Base-by-base conservation (phyloP, 2,888 invertebrate genomes). In the Mycalesis mineus region DNA sequence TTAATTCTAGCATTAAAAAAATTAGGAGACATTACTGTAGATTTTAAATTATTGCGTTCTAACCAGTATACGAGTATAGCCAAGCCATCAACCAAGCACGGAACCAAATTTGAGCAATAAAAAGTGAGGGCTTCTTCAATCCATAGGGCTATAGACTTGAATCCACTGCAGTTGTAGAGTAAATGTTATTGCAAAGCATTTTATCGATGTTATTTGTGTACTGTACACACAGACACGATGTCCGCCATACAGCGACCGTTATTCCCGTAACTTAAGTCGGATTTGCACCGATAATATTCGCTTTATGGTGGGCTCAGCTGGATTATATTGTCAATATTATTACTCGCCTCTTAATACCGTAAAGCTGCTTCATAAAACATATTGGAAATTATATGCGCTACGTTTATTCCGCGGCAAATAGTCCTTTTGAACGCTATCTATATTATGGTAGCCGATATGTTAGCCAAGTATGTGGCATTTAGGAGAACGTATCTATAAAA, bases 311-410 rank as follows among this genome's bases (percentile, higher is more conserved):
- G 65, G 71, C 73, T 72, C 71, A 69, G 70, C 68, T 63, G 84
- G 87, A 87, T 88, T 86, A 88, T 72, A 75, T 73, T 83, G 87
- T 84, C 87, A 85, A 87, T 87, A 86, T 85, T 87, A 88, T 87
- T 86, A 86, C 84, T 75, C 83, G 87, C 79, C 78, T 78, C 77
- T 85, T 86, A 86, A 87, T 87, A 84, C 88, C 86, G 85, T 83
- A 85, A 83, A 88, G 85, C 86, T 74, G 79, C 67, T 74, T 74
- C 82, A 81, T 86, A 87, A 85, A 85, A 85, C 79, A 87, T 86
- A 87, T 86, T 81, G 86, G 80, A 81, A 81, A 84, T 82, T 82
- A 78, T 78, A 72, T 72, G 74, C 69, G 70, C 68, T 74, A 75
- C 78, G 76, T 53, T 57, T 57, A 57, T 48, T 57, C 53, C 65